phyloP scores from a whole-genome alignment of 2,797 vertebrate genomes.

The Neosilurus hyrtlii region DNA sequence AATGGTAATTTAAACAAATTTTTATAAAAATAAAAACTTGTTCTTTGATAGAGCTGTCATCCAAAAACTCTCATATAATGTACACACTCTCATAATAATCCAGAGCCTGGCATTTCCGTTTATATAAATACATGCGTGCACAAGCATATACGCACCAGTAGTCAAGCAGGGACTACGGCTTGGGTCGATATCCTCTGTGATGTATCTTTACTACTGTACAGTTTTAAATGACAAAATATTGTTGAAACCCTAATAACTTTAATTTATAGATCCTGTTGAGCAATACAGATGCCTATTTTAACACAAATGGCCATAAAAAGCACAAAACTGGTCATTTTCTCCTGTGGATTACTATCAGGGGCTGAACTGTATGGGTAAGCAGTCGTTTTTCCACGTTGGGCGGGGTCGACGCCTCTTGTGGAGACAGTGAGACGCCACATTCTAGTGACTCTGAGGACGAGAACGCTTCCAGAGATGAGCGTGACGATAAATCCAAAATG shows the following conservation, averaged over 20 bases:
- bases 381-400: no score
- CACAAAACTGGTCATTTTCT: no score
- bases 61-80: background rate
- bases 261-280: background rate
- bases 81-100: slow-evolving; percentile 18
- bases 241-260: background rate
- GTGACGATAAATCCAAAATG: no score
- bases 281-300: no score
- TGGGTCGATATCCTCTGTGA: slow-evolving; percentile 55
- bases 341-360: no score
- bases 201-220: background rate
- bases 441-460: no score
- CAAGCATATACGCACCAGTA: slow-evolving; percentile 40
- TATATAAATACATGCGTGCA: slow-evolving; percentile 44
- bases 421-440: no score
- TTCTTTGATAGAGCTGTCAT: slow-evolving; percentile 12
- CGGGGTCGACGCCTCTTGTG: no score
- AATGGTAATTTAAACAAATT: slow-evolving; percentile 21
- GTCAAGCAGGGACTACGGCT: slow-evolving; percentile 41
- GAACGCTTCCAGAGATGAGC: no score
- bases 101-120: slow-evolving; percentile 20
- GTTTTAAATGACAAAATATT: background rate
- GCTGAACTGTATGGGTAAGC: no score
- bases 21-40: background rate
- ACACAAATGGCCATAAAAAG: no score